phyloP scores from a whole-genome alignment of 2,113 vertebrate genomes.

The Ochotona princeps region DNA sequence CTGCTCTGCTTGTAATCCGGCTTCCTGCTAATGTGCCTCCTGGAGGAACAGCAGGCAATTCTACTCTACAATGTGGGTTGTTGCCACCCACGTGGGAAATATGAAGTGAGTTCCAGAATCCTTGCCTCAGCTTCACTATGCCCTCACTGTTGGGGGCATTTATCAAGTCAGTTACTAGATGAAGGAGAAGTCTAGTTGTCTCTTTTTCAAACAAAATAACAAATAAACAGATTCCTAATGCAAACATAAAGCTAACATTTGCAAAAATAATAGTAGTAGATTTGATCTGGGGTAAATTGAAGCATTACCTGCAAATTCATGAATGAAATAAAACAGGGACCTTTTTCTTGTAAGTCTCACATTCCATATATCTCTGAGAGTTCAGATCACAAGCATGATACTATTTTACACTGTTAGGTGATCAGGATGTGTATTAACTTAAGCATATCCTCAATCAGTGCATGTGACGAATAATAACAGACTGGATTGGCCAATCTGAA shows the following conservation, averaged over 20 bases:
- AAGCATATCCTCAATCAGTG: conserved; percentile 21
- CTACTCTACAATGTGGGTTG: too few relatives aligned
- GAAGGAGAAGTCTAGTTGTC: too few relatives aligned
- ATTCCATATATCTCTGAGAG: too few relatives aligned
- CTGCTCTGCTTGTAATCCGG: too few relatives aligned
- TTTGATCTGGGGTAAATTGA: conserved; percentile 12
- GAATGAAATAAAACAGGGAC: conserved; percentile 24
- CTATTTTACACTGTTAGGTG: not conserved
- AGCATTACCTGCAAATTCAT: not conserved
- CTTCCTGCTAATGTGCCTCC: too few relatives aligned
- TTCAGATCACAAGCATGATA: not conserved
- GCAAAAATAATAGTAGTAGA: not conserved
- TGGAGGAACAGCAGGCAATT: too few relatives aligned
- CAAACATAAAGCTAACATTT: not conserved
- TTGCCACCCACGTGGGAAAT: too few relatives aligned
- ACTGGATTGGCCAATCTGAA: not conserved
- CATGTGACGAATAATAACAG: conserved; percentile 12
- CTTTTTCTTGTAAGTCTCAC: conserved; percentile 35
- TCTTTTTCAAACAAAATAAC: too few relatives aligned
- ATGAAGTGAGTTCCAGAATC: too few relatives aligned
- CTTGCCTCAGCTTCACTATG: too few relatives aligned
- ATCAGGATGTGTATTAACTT: not conserved
- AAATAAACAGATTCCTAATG: not conserved
- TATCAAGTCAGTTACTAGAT: too few relatives aligned
- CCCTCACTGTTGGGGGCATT: too few relatives aligned